A percentile compares a stretch with the other conserved stretches of the same genome.
Conservation (phyloP, 2,113 vertebrate species). For the Clarias magur region DNA sequence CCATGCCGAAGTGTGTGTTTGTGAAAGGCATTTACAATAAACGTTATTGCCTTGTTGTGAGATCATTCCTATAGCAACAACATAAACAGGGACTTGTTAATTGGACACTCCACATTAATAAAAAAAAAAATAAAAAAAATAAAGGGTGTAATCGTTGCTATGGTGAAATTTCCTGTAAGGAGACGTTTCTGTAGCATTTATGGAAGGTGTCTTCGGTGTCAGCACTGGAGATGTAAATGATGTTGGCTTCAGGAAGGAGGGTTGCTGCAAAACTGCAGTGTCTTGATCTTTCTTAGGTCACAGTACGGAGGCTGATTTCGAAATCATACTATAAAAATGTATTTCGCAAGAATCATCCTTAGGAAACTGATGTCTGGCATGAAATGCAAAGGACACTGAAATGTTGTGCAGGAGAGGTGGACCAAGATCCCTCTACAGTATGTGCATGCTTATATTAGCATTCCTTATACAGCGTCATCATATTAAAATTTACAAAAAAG, state of each 20-base stretch:
- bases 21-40: neutral
- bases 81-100: neutral
- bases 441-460: no score
- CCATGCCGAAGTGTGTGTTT: neutral
- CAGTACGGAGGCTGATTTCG: no score
- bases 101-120: neutral
- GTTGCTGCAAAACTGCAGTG: neutral
- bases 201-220: neutral
- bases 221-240: neutral
- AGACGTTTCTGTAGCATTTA: neutral
- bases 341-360: neutral
- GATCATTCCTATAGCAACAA: neutral
- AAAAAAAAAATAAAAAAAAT: neutral
- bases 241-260: neutral
- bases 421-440: neutral
- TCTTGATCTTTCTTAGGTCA: neutral
- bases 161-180: neutral
- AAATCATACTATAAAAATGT: neutral
- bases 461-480: no score
- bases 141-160: neutral
- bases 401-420: neutral
- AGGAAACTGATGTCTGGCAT: neutral
- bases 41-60: neutral
- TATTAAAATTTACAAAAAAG: no score
- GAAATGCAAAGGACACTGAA: neutral